A percentile compares a stretch with the other conserved stretches of the same genome.
phyloP scores from a whole-genome alignment of 2,113 vertebrate genomes.

The Diadophis punctatus region DNA sequence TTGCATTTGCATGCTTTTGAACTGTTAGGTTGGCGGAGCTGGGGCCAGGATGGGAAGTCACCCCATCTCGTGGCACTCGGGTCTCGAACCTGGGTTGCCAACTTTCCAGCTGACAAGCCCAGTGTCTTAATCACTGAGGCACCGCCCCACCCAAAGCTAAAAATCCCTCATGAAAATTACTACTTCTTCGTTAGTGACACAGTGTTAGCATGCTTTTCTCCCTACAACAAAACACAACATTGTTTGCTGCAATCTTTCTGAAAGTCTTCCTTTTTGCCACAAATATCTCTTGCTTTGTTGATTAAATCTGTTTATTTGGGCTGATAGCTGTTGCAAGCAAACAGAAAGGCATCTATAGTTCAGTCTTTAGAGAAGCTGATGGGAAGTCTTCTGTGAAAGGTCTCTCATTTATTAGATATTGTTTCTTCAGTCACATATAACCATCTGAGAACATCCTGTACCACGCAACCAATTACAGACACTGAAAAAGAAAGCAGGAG shows the following conservation, averaged over 20 bases:
- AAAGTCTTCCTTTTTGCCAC: background rate
- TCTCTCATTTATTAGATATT: slow-evolving; percentile 11
- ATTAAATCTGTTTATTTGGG: background rate
- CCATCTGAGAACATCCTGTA: background rate
- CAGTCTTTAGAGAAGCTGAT: background rate
- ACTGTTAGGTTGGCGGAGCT: background rate
- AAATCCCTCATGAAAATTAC: background rate
- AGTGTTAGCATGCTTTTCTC: background rate
- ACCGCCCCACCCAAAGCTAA: fast-evolving
- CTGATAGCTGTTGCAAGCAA: background rate
- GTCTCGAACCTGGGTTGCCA: background rate
- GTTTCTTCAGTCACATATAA: background rate
- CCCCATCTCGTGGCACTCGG: background rate
- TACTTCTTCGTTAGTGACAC: background rate
- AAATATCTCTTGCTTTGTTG: background rate
- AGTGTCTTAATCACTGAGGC: background rate
- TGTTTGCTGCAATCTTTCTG: background rate
- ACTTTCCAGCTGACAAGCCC: background rate
- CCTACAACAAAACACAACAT: background rate
- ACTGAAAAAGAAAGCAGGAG: background rate
- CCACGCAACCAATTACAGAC: background rate
- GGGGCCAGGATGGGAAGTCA: background rate
- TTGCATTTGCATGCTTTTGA: background rate
- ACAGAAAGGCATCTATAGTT: background rate
- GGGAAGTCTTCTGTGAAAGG: background rate